Percentiles rank a stretch among this genome's conserved stretches.
Evolutionary conservation across 2,888 invertebrate species (phyloP).

Genomic region (Folsomia manolachei): DNA sequence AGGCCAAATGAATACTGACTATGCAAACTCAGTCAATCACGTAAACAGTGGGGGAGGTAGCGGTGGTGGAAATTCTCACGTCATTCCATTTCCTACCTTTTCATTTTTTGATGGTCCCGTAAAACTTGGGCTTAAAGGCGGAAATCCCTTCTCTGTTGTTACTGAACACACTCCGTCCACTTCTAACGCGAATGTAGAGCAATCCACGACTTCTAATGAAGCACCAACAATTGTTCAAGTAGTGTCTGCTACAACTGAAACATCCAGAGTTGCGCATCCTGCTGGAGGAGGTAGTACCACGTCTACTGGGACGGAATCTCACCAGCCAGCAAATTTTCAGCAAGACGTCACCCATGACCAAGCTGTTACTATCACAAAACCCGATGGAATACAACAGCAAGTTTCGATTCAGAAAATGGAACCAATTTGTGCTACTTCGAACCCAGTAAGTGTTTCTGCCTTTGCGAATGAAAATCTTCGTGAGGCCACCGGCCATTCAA

Average conservation of each 20-base stretch:
- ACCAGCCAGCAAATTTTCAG: neutral
- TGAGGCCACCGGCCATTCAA: no score
- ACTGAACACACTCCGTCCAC: constrained; percentile 42
- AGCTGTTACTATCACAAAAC: no score
- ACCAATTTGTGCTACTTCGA: no score
- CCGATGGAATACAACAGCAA: no score
- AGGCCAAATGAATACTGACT: neutral
- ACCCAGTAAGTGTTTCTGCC: no score
- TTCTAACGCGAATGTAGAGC: constrained; percentile 14
- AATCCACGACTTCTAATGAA: neutral
- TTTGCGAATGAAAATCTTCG: no score
- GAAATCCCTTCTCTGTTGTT: constrained; percentile 49
- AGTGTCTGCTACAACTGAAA: neutral
- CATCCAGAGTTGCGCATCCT: neutral
- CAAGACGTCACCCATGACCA: no score
- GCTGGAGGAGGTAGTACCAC: neutral
- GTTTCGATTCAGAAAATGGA: no score
- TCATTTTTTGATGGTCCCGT: constrained; percentile 43
- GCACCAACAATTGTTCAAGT: neutral
- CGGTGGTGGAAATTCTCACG: constrained; percentile 38
- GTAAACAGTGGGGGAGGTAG: constrained; percentile 38
- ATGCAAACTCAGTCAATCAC: constrained; percentile 5
- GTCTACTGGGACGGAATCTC: neutral
- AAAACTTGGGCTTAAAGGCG: constrained; percentile 46
- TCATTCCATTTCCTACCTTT: constrained; percentile 46